Percentiles rank a stretch among this genome's conserved stretches.
Evolutionary conservation across 2,888 invertebrate genomes (phyloP).

Genomic region (Prostheceraeus crozeri): DNA sequence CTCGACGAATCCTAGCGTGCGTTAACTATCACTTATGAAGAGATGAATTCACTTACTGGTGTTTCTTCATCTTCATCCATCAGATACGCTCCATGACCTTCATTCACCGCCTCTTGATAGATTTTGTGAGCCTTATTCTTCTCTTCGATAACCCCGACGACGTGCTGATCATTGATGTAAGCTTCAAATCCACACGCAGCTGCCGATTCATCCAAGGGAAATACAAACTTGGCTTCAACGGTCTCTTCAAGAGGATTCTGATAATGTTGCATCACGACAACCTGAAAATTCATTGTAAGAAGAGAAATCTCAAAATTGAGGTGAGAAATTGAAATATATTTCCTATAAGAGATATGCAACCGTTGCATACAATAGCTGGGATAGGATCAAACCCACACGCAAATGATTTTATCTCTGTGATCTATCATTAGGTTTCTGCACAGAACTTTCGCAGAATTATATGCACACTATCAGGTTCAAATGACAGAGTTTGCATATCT

Average conservation of each 20-base stretch:
- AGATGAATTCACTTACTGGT: slow-evolving; percentile 49
- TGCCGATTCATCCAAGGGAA: slow-evolving; percentile 56
- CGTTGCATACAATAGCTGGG: too few species aligned
- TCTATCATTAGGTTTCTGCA: too few species aligned
- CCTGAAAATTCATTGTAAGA: slow-evolving; percentile 46
- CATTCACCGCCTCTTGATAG: slow-evolving; percentile 55
- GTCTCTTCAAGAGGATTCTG: slow-evolving; percentile 45
- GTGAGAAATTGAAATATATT: too few species aligned
- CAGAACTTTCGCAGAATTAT: too few species aligned
- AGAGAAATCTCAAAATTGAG: not conserved
- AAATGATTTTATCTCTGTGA: too few species aligned
- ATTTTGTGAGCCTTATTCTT: slow-evolving; percentile 55
- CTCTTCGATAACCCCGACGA: slow-evolving; percentile 57
- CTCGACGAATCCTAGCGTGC: too few species aligned
- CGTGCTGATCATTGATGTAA: slow-evolving; percentile 56
- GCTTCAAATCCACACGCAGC: slow-evolving; percentile 58
- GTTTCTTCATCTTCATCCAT: slow-evolving; percentile 57
- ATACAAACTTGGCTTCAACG: slow-evolving; percentile 57
- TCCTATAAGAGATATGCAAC: too few species aligned
- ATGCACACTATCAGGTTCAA: too few species aligned
- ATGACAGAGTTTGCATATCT: too few species aligned
- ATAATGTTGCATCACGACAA: slow-evolving; percentile 53
- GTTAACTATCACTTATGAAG: too few species aligned
- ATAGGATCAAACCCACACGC: too few species aligned
- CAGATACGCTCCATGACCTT: slow-evolving; percentile 58